A percentile compares a stretch with the other conserved stretches of the same genome.
Evolutionary conservation across 2,113 vertebrate genomes (phyloP).

Genomic region (Phalacrocorax carbo): DNA sequence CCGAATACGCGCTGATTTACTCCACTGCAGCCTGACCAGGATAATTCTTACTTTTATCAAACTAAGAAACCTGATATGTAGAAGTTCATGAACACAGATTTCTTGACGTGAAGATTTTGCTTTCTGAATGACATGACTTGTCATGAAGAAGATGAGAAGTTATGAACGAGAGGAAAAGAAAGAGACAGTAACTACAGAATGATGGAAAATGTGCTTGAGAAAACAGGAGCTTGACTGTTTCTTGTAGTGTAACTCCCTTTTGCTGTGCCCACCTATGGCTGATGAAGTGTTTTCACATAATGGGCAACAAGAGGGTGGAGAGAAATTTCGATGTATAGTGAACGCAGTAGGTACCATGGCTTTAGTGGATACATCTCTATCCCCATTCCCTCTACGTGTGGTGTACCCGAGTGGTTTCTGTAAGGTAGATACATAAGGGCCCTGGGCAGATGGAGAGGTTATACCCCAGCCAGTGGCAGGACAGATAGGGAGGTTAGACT

Average conservation of each 20-base stretch:
- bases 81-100: neutral
- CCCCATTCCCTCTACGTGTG: accelerated
- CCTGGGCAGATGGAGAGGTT: neutral
- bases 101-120: neutral
- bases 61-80: neutral
- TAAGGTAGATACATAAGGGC: neutral
- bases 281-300: accelerated
- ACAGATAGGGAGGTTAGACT: neutral
- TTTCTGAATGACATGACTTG: neutral
- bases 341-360: neutral
- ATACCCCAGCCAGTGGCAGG: neutral
- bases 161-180: neutral
- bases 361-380: neutral
- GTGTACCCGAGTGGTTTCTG: neutral
- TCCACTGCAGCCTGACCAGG: neutral
- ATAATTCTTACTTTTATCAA: neutral
- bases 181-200: neutral
- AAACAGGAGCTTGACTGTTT: neutral
- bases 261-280: neutral
- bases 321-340: neutral
- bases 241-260: neutral
- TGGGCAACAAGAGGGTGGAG: neutral
- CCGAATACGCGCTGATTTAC: neutral
- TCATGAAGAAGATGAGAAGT: neutral
- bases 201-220: neutral